Base-by-base conservation (phyloP, 2,888 invertebrate genomes). In the Mythimna ferrago region DNA sequence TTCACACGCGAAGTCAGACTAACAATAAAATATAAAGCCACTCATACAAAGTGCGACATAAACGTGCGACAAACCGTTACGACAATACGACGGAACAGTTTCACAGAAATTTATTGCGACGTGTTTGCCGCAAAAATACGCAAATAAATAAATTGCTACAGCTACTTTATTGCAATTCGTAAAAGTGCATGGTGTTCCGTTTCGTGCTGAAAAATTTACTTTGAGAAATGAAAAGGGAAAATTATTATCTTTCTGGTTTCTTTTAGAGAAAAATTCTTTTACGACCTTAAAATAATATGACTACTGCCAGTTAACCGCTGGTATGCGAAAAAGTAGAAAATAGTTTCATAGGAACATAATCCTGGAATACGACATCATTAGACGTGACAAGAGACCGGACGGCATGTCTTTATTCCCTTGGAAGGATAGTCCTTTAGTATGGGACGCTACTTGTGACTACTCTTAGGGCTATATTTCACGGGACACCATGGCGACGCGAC, bases 111-210 rank as follows among this genome's bases (percentile, higher is more conserved):
- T 82, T 73, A 80, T 70, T 44, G 74, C 53, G 26, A 78, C 41
- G n/a, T 38, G 63, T 82, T 82, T 32, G 73, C 79, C 60, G 64
- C 73, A 69, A 82, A 80, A 78, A 80, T 80, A 82, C 79, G 38
- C 54, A 61, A 64, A 64, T 82, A 58, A 48, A 68, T 64, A 58
- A 48, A 68, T 64, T 48, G 78, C 61, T 48, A 66, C 48, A 48
- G 14, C 56, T 60, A 69, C 44, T 73, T 78, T 82, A 73, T 78
- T 73, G 56, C 80, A 61, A 73, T 82, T 54, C 58, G 56, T 69
- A 44, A 60, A 70, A 63, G 72, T 76, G 58, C 79, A 71, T 63
- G 44, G 53, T 78, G n/a, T 64, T 64, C 21, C 19, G 19, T 60
- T 72, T 48, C 19, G 21, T 72, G 21, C 6, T 38, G 26, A 21